A percentile compares a stretch with the other conserved stretches of the same genome.
phyloP scores from a whole-genome alignment of 1,140 invertebrate species.

The Temnothorax nylanderi region DNA sequence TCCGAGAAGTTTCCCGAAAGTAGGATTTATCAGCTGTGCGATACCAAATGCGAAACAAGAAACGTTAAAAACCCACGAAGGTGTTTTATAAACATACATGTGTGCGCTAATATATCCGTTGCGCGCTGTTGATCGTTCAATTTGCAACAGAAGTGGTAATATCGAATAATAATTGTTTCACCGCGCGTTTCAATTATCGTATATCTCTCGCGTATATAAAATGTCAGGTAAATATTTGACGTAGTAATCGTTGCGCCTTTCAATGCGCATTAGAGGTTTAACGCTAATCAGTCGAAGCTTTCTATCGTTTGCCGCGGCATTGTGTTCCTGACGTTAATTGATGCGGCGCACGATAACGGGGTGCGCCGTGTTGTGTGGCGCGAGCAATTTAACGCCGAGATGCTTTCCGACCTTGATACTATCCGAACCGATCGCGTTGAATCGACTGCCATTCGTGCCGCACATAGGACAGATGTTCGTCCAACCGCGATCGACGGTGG shows the following conservation, averaged over 20 bases:
- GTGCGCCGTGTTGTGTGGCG: neutral
- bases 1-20: neutral
- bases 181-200: neutral
- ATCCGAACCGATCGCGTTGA: constrained; percentile 47
- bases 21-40: constrained; percentile 7
- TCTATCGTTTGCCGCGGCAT: constrained; percentile 31
- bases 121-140: neutral
- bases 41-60: neutral
- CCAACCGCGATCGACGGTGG: constrained; percentile 59
- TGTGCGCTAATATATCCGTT: neutral
- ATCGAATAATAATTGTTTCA: neutral
- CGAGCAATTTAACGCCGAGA: constrained; percentile 53
- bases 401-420: constrained; percentile 68
- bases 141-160: neutral
- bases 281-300: constrained; percentile 34
- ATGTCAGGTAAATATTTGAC: neutral
- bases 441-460: constrained; percentile 61
- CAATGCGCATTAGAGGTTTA: constrained; percentile 10
- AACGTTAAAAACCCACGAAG: neutral
- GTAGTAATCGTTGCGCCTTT: neutral
- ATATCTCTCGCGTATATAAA: neutral
- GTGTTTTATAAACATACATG: neutral
- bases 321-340: constrained; percentile 47
- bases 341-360: constrained; percentile 29
- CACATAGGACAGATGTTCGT: constrained; percentile 70